Evolutionary conservation across 2,113 vertebrate genomes (phyloP), one percentile per base, ranked within the genome.

Genomic region (Nesoenas mayeri): DNA sequence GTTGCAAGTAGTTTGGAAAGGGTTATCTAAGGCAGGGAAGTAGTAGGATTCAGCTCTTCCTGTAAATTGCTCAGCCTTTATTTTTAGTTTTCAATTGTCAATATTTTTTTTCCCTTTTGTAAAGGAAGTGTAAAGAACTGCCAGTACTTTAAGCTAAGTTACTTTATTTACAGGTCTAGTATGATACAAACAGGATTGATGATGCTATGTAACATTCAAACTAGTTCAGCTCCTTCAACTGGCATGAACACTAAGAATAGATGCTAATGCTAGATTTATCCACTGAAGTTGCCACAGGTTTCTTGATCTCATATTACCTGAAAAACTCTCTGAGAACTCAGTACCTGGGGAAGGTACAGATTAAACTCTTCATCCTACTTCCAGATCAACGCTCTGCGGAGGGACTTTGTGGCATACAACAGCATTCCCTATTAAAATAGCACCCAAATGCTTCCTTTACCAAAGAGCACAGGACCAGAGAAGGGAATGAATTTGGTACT

Each of bases 21-120:
- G 71, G 28, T 87, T 95, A 48, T 15, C 58, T 79, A 87, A 78
- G 7, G 47, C 51, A 96, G 48, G 69, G 72, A 96, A 97, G 50
- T 72, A 69, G 48, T 70, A 86, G 36, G 53, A 84, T 57, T 75
- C 60, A 15, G 61, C 44, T 97, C 66, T 97, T 96, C 94, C 93
- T 91, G 79, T 66, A 78, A 93, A 64, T 62, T 87, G 61, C 42
- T 91, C 90, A 86, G 77, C 32, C 57, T 85, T 97, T 95, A 93
- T 92, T 96, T 97, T 96, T 95, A 93, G 82, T 86, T 95, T 97
- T 89, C 57, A 96, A 83, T 86, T 94, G 92, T 83, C 83, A 93
- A 14, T 94, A 88, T 95, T 83, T 71, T 71, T 86, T 89, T 85
- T 10, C 75, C 84, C 51, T 91, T 97, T 85, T 87, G 38, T 79